Evolutionary conservation across 2,888 invertebrate genomes (phyloP), one percentile per base, ranked within the genome.

Genomic region (Melieria picta): DNA sequence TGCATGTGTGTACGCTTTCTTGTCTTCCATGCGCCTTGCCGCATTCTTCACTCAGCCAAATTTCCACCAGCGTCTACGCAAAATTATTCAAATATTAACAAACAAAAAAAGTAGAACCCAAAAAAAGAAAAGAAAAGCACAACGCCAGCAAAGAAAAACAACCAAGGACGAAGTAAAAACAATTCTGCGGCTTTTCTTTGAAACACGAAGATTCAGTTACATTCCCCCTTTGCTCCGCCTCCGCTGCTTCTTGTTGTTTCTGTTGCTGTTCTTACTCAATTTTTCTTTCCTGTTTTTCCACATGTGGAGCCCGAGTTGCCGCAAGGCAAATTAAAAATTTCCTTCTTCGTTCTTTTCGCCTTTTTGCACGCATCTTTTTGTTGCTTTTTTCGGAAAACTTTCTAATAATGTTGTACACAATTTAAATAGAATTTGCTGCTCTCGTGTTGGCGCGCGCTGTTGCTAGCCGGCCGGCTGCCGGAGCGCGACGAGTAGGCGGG

Each of bases 351-450:
- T 72, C 56, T 58, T 58, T 71, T 77, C 71, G 71, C 73, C 72
- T 56, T 10, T 62, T 56, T 60, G n/a, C 45, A 13, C 10, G 47
- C 42, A 72, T 66, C 62, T 60, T 71, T 70, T 76, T 75, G 74
- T 74, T 77, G 75, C 74, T 77, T 76, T 75, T 72, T 76, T 76
- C 76, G 77, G 77, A 80, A 82, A 82, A 82, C 82, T 82, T 84
- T 83, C 83, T 83, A 83, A 83, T 83, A 83, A 83, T 83, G 81
- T 82, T 84, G 84, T 84, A 82, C 84, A 84, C 82, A 84, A 81
- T 83, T 83, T 84, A 84, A 84, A 83, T 84, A 83, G 84, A 83
- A 83, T 83, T 83, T 84, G 79, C 80, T 77, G 64, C 62, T 57
- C 66, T 56, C 50, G 11, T 43, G 50, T 30, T 2, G 30, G 30